Evolutionary conservation across 1,140 invertebrate species (phyloP).

Genomic region (Drosophila quadrilineata): DNA sequence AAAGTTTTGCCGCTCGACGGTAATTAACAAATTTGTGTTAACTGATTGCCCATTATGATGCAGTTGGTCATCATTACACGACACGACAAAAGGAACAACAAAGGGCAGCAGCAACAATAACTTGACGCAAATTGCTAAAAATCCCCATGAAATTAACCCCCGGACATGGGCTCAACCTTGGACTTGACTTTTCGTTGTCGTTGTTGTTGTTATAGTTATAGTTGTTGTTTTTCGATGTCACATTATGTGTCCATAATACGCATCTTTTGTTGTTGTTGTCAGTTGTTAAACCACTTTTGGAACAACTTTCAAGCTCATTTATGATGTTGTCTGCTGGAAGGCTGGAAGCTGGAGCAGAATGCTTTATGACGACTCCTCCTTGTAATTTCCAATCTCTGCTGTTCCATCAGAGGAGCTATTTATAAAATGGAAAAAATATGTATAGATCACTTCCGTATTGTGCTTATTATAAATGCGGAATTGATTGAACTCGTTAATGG

Average conservation of each 20-base stretch:
- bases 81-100: constrained; percentile 9
- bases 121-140: constrained; percentile 15
- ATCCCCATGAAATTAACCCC: constrained; percentile 32
- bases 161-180: constrained; percentile 41
- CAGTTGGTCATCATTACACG: constrained; percentile 9
- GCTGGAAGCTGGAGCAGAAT: constrained; percentile 12
- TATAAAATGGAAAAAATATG: too few relatives aligned
- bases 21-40: constrained; percentile 22
- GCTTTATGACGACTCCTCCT: constrained; percentile 22
- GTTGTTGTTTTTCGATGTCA: constrained; percentile 1
- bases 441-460: constrained; percentile 55
- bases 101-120: constrained; percentile 1
- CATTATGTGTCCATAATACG: constrained; percentile 6
- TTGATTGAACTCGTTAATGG: constrained; percentile 31
- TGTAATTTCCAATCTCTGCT: constrained; percentile 21
- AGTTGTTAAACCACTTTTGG: constrained; percentile 51
- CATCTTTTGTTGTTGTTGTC: constrained; percentile 15
- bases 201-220: constrained; percentile 14
- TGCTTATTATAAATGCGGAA: constrained; percentile 45
- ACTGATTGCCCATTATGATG: constrained; percentile 20
- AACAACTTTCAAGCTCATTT: constrained; percentile 68
- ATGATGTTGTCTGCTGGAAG: constrained; percentile 34
- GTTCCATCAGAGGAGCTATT: too few relatives aligned
- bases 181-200: constrained; percentile 61
- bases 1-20: too few relatives aligned